phyloP scores from a whole-genome alignment of 2,797 vertebrate genomes.

The Nothura maculosa region DNA sequence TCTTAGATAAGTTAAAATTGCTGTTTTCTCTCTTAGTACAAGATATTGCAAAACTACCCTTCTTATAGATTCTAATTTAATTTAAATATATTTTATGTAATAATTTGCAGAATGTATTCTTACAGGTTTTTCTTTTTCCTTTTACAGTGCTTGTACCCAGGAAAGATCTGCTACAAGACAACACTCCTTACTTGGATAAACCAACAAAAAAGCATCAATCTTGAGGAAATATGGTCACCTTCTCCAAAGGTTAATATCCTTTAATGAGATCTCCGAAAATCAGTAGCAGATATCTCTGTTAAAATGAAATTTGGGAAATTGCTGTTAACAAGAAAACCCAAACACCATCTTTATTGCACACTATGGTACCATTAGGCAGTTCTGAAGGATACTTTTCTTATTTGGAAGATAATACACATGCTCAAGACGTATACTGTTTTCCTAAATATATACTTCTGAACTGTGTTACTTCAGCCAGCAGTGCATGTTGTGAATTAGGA shows the following conservation, averaged over 20 bases:
- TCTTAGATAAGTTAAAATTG: neutral
- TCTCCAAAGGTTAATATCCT: neutral
- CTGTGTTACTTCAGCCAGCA: neutral
- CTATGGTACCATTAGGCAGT: neutral
- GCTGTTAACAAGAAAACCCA: neutral
- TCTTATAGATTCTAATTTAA: neutral
- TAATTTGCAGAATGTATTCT: neutral
- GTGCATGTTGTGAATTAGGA: slow-evolving; percentile 3
- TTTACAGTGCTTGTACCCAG: slow-evolving; percentile 78
- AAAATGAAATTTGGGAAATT: neutral
- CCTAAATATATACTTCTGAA: neutral
- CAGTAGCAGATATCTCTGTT: neutral
- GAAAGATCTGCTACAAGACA: slow-evolving; percentile 81
- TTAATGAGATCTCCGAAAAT: neutral
- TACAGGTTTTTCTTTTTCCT: neutral
- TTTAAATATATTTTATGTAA: neutral
- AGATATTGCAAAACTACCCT: neutral
- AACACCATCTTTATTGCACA: neutral
- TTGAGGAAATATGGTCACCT: neutral
- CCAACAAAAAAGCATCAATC: slow-evolving; percentile 70
- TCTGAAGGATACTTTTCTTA: neutral
- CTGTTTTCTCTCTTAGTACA: neutral
- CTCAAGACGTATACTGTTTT: neutral
- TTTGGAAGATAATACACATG: neutral
- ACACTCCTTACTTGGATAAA: slow-evolving; percentile 73